Evolutionary conservation across 1,140 invertebrate species (phyloP).

Genomic region (Frieseomelitta varia): DNA sequence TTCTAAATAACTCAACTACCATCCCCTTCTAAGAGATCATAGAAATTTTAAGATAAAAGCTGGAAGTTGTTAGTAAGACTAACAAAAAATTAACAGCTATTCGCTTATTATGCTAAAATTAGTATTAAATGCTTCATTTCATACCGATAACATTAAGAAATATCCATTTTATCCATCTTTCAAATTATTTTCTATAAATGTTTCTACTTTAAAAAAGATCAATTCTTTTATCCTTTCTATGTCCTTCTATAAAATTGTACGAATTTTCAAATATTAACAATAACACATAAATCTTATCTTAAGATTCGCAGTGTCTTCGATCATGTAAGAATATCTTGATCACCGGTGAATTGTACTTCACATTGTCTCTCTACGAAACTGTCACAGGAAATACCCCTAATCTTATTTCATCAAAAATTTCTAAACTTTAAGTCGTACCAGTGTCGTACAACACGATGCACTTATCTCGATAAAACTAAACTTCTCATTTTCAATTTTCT

Average conservation of each 20-base stretch:
- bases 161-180: background rate
- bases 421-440: background rate
- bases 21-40: background rate
- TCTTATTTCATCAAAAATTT: background rate
- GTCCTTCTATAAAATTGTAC: background rate
- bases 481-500: background rate
- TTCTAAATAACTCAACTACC: background rate
- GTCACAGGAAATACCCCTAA: background rate
- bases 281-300: conserved; percentile 27
- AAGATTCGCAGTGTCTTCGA: background rate
- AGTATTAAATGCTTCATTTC: background rate
- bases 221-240: background rate
- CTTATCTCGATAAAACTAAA: background rate
- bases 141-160: background rate
- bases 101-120: conserved; percentile 2
- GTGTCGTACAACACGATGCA: background rate
- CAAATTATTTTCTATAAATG: background rate
- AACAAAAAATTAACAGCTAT: background rate
- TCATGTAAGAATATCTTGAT: background rate
- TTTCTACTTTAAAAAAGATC: background rate
- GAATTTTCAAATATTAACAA: background rate
- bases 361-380: background rate
- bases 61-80: background rate
- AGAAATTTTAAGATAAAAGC: conserved; percentile 17
- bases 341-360: conserved; percentile 25